These are phyloP conservation scores for Sylvia borin DNA, from an alignment of 2,797 vertebrate species.

Conservation along the genomic window DNA sequence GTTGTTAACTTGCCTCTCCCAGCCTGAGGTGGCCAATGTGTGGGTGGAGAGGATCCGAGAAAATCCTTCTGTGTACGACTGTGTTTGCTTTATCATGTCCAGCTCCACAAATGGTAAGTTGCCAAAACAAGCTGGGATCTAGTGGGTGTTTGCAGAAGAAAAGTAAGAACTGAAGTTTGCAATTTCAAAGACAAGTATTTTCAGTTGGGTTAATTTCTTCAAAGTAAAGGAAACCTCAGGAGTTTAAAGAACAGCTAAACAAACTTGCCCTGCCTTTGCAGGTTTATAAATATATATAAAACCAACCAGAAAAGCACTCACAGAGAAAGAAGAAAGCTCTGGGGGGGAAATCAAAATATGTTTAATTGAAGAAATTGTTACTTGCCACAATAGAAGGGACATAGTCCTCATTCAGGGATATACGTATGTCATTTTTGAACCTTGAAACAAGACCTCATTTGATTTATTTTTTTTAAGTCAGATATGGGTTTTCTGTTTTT, in stretches of 20 bases:
- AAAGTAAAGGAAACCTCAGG: not conserved
- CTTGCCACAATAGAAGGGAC: not conserved
- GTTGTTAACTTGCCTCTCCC: slow-evolving; percentile 91
- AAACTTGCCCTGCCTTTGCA: not conserved
- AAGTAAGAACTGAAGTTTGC: not conserved
- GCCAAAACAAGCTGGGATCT: not conserved
- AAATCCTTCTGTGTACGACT: slow-evolving; percentile 79
- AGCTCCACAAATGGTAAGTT: slow-evolving; percentile 92
- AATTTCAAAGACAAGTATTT: not conserved
- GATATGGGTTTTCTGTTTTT: not conserved
- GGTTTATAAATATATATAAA: not conserved
- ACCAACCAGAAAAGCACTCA: not conserved
- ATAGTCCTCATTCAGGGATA: not conserved
- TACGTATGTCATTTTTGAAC: not conserved
- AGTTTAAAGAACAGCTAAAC: not conserved
- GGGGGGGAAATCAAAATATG: not conserved
- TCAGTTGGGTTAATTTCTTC: not conserved
- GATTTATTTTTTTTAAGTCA: not conserved
- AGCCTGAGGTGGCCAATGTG: slow-evolving; percentile 83
- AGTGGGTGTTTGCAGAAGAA: not conserved
- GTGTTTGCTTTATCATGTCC: slow-evolving; percentile 93
- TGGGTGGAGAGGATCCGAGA: slow-evolving; percentile 90
- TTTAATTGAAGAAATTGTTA: not conserved
- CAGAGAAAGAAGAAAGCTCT: not conserved
- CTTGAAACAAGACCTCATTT: not conserved